Base-by-base conservation (phyloP, 2,797 vertebrate species). In the Coracias cyanogaster region DNA sequence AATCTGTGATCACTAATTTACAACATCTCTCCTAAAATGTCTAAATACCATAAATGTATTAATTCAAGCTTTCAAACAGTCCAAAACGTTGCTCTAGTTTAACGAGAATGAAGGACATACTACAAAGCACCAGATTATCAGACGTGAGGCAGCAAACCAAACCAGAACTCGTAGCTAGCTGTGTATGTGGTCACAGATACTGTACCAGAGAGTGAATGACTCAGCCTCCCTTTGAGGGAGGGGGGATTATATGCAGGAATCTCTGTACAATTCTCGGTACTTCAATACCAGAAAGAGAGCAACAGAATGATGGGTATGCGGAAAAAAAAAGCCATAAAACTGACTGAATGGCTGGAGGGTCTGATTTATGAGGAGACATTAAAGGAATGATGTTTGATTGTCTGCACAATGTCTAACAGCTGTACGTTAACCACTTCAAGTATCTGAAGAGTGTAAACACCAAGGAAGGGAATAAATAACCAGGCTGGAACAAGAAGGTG, bases 321-420 rank as follows among this genome's bases (percentile, higher is more conserved):
- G 3, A 35, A 69, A 35, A 69, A 61, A 65, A 70, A 73, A 26
- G 1, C 8, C 37, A 69, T 74, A 72, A 89, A 86, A 95, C 82
- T 43, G 71, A 87, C 55, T 51, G n/a, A 89, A 73, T 35, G 80
- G 51, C 69, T 82, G 18, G 18, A 58, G 55, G 16, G 21, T 5
- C 18, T 91, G 67, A 91, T 82, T 93, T 86, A 87, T 61, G 71
- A 93, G 60, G n/a, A 73, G 13, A 67, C 28, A 37, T 85, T 67
- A 89, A 92, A 91, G 22, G 20, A 80, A 91, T 55, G 29, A 85
- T 87, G 79, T 46, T 64, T 48, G 25, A 93, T 94, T 94, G 55
- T 81, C 82, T 89, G 71, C 82, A 81, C 69, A 82, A 35, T n/a
- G 35, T 89, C 82, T 65, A 82, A 82, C 52, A 93, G 52, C 28